phyloP scores from a whole-genome alignment of 2,888 invertebrate species.

The Polia nebulosa region DNA sequence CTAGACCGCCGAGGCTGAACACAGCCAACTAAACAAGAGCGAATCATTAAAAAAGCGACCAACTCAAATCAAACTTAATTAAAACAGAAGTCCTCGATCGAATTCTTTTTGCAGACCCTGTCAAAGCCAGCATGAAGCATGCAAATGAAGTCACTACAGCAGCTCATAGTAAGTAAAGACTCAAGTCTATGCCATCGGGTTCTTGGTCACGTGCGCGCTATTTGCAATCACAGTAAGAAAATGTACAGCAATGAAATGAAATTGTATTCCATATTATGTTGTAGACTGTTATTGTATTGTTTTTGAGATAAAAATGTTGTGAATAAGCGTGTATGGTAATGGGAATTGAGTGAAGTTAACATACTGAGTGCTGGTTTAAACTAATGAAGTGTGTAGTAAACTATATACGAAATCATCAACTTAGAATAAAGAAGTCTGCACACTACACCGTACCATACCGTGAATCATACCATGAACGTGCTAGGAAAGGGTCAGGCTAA shows the following conservation, averaged over 20 bases:
- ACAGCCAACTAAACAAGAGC: neutral
- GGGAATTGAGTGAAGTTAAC: neutral
- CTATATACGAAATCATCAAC: neutral
- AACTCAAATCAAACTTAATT: constrained; percentile 20
- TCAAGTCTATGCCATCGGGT: constrained; percentile 50
- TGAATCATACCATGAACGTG: too few relatives aligned
- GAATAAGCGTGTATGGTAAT: neutral
- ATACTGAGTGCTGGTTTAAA: neutral
- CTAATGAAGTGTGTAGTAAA: neutral
- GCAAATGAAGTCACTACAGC: constrained; percentile 55
- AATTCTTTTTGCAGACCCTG: constrained; percentile 1
- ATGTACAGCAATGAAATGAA: constrained; percentile 51
- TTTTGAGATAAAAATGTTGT: constrained; percentile 1
- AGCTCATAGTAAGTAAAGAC: constrained; percentile 31
- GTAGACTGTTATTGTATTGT: constrained; percentile 4
- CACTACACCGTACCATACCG: too few relatives aligned
- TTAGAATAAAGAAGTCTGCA: too few relatives aligned
- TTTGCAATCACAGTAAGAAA: constrained; percentile 65
- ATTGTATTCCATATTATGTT: constrained; percentile 34
- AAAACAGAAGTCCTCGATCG: neutral
- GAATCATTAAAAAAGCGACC: neutral
- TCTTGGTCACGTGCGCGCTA: constrained; percentile 59
- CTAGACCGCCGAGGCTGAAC: neutral
- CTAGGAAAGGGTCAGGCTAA: too few relatives aligned
- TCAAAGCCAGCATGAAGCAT: constrained; percentile 43